These are phyloP conservation scores for Drosophila gunungcola DNA, from an alignment of 1,140 invertebrate species.

Conservation along the genomic window DNA sequence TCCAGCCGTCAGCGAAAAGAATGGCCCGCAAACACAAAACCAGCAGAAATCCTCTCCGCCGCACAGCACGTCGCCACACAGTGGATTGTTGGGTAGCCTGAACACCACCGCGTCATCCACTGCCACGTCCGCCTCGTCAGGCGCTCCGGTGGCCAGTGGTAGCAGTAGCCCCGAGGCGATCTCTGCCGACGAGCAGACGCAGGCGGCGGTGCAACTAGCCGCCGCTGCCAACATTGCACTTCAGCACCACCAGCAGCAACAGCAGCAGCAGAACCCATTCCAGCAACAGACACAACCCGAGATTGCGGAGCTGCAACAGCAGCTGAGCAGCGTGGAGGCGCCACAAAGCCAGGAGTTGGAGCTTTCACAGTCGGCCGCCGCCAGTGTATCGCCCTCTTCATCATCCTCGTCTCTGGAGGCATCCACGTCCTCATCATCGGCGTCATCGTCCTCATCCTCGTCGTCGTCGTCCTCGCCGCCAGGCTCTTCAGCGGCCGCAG, in stretches of 20 bases:
- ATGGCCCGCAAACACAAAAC: slow-evolving; percentile 74
- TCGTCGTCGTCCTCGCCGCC: slow-evolving; percentile 49
- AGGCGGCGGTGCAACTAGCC: slow-evolving; percentile 68
- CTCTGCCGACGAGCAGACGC: slow-evolving; percentile 59
- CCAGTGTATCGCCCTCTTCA: slow-evolving; percentile 38
- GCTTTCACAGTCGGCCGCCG: slow-evolving; percentile 31
- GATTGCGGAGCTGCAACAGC: slow-evolving; percentile 75
- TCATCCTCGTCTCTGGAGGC: slow-evolving; percentile 46
- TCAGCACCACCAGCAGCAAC: slow-evolving; percentile 71
- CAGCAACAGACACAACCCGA: slow-evolving; percentile 69
- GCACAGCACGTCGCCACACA: slow-evolving; percentile 68
- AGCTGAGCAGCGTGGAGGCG: slow-evolving; percentile 61
- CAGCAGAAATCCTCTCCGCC: slow-evolving; percentile 77
- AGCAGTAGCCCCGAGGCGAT: slow-evolving; percentile 64
- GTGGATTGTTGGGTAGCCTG: slow-evolving; percentile 66
- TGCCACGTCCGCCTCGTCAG: slow-evolving; percentile 53
- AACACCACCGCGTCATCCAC: slow-evolving; percentile 73
- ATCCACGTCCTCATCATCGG: slow-evolving; percentile 43
- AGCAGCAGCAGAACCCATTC: slow-evolving; percentile 68
- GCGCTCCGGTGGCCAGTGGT: slow-evolving; percentile 53
- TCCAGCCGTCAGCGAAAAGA: slow-evolving; percentile 79
- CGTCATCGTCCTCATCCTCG: slow-evolving; percentile 47
- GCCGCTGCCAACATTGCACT: slow-evolving; percentile 75
- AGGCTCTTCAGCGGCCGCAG: slow-evolving; percentile 40
- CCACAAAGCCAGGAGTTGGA: slow-evolving; percentile 55